Percentiles rank a stretch among this genome's conserved stretches.
These are phyloP conservation scores for Macrosiphum euphorbiae DNA, from an alignment of 2,888 invertebrate genomes.

Conservation along the genomic window DNA sequence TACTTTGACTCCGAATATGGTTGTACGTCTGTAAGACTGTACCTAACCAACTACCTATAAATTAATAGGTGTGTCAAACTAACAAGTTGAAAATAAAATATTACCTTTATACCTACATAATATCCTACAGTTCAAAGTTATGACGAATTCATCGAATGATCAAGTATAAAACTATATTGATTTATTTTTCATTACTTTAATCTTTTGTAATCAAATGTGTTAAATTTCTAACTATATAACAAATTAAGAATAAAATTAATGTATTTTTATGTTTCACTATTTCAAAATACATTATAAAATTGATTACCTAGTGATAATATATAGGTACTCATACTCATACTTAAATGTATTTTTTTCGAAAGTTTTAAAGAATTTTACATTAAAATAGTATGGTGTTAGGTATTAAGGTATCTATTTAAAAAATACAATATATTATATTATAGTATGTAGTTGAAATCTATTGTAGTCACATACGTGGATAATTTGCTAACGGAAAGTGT, in stretches of 20 bases:
- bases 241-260: neutral
- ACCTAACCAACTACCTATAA: neutral
- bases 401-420: neutral
- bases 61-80: conserved; percentile 18
- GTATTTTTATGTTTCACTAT: neutral
- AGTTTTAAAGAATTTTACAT: neutral
- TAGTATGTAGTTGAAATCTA: neutral
- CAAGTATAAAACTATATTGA: neutral
- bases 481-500: neutral
- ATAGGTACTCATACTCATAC: neutral
- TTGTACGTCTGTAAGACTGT: neutral
- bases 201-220: neutral
- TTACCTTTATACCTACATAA: neutral
- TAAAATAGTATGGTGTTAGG: neutral
- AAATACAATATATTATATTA: neutral
- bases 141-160: neutral
- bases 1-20: conserved; percentile 9
- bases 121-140: neutral
- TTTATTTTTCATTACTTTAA: neutral
- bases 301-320: neutral
- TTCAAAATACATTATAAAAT: neutral
- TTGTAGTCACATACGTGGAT: neutral
- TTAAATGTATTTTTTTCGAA: neutral
- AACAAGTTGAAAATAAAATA: neutral
- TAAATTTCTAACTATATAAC: neutral